A percentile compares a stretch with the other conserved stretches of the same genome.
Evolutionary conservation across 1,140 invertebrate genomes (phyloP).

Genomic region (Apis florea): DNA sequence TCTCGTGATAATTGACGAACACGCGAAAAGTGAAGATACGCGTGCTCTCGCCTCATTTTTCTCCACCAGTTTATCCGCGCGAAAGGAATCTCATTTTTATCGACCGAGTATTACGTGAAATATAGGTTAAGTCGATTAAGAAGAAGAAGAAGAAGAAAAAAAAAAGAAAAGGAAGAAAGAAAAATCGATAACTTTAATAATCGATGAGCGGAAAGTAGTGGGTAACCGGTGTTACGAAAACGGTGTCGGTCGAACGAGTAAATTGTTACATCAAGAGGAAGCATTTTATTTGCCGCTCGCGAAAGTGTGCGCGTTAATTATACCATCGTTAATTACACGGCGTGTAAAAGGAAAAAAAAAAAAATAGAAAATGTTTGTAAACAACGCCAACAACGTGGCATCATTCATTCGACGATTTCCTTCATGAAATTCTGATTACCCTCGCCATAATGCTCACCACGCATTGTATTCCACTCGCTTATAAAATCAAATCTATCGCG

Average conservation of each 20-base stretch:
- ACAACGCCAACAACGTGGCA: slow-evolving; percentile 4
- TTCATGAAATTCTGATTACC: slow-evolving; percentile 51
- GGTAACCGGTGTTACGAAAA: not conserved
- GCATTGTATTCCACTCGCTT: not conserved
- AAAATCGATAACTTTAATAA: not conserved
- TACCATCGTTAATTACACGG: slow-evolving; percentile 16
- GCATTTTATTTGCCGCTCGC: not conserved
- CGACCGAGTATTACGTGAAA: no score
- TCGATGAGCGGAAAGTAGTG: not conserved
- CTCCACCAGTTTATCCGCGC: no score
- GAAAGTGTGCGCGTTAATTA: slow-evolving; percentile 54
- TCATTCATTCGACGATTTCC: slow-evolving; percentile 41
- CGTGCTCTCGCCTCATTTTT: not conserved
- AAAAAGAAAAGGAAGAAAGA: no score
- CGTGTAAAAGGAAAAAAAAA: not conserved
- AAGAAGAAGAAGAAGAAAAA: no score
- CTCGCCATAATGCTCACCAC: not conserved
- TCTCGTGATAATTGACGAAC: slow-evolving; percentile 21
- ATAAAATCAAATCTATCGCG: not conserved
- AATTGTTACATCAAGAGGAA: not conserved
- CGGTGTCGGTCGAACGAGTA: not conserved
- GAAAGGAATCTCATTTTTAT: not conserved
- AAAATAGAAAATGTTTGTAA: slow-evolving; percentile 45
- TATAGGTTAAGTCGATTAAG: not conserved
- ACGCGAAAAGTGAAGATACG: not conserved